Percentiles rank a stretch among this genome's conserved stretches.
Evolutionary conservation across 1,140 invertebrate species (phyloP).

Genomic region (Magallana angulata): DNA sequence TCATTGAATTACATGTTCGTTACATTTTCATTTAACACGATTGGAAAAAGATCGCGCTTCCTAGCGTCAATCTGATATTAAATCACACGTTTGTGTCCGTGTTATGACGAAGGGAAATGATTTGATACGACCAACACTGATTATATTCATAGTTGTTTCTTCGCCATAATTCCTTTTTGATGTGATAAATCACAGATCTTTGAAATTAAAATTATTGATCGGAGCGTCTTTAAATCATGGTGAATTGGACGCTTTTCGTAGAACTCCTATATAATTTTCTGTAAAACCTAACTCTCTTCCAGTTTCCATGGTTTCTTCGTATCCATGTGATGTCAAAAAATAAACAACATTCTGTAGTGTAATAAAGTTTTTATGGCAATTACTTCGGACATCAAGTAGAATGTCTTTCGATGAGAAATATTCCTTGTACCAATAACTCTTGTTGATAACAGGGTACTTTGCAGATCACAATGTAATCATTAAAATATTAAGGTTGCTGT

Average conservation of each 20-base stretch:
- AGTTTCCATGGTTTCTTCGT: background rate
- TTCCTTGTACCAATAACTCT: background rate
- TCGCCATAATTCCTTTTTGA: background rate
- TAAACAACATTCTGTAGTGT: background rate
- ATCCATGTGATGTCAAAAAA: background rate
- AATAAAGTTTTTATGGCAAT: background rate
- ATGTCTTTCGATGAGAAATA: background rate
- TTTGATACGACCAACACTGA: background rate
- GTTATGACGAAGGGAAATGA: background rate
- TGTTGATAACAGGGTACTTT: background rate
- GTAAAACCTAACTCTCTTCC: background rate
- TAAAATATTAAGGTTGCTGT: too few species aligned
- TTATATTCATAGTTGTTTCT: background rate
- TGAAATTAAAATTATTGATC: conserved; percentile 35
- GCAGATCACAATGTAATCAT: too few species aligned
- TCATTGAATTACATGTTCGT: conserved; percentile 28
- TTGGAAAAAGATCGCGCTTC: background rate
- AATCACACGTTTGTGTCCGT: conserved; percentile 12
- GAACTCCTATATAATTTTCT: conserved; percentile 6
- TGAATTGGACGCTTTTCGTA: conserved; percentile 22
- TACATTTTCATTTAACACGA: conserved; percentile 21
- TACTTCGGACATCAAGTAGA: background rate
- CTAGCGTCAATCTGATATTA: background rate
- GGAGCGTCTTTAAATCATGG: background rate
- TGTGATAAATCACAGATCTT: conserved; percentile 34